Percentiles rank a stretch among this genome's conserved stretches.
Conservation (phyloP, 2,797 vertebrate genomes). For the Erithacus rubecula region DNA sequence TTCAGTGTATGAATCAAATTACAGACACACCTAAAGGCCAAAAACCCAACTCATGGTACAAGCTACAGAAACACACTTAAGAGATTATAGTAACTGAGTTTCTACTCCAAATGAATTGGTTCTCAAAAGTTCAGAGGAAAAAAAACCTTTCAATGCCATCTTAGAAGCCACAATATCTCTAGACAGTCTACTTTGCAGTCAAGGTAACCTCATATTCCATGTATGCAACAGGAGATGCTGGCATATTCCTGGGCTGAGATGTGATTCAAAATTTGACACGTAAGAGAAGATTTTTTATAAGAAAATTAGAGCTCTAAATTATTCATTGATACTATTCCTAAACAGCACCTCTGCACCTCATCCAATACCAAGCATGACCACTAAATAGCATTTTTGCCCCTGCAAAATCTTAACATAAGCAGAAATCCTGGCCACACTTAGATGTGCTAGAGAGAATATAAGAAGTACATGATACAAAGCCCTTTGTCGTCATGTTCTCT, state of each 20-base stretch:
- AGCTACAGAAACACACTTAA: not conserved
- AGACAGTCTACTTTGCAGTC: not conserved
- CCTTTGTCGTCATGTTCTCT: not conserved
- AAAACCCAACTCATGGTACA: rapidly evolving
- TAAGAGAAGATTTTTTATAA: not conserved
- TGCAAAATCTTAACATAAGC: not conserved
- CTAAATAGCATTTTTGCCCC: not conserved
- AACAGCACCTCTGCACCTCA: not conserved
- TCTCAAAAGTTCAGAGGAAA: not conserved
- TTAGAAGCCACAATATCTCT: not conserved
- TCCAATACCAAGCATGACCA: not conserved
- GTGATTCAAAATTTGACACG: not conserved
- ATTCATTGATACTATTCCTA: not conserved
- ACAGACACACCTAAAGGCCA: not conserved
- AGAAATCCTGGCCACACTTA: not conserved
- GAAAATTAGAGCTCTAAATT: not conserved
- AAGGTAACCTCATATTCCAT: not conserved
- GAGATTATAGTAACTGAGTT: not conserved
- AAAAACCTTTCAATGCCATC: not conserved
- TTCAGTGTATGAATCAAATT: not conserved
- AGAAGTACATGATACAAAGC: not conserved
- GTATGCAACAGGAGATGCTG: not conserved
- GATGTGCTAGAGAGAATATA: not conserved
- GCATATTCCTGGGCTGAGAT: not conserved
- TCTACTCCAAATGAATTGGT: not conserved